Evolutionary conservation across 2,888 invertebrate species (phyloP).

Genomic region (Brenthis ino): DNA sequence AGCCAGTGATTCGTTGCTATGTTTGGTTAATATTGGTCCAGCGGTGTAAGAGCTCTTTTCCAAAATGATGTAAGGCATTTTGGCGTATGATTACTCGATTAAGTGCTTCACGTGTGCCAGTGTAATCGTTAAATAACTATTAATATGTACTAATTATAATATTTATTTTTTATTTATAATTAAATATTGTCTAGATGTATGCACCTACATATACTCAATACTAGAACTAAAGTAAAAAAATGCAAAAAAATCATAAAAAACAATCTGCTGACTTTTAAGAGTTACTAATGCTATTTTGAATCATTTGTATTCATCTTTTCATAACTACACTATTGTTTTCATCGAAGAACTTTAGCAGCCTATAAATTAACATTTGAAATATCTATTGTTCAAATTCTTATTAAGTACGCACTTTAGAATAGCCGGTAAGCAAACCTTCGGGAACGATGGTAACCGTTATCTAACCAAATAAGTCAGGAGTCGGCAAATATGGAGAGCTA

Average conservation of each 20-base stretch:
- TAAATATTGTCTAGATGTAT: too few species aligned
- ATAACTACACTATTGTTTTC: slow-evolving; percentile 35
- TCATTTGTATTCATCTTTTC: slow-evolving; percentile 26
- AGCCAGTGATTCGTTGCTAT: too few species aligned
- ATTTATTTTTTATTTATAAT: too few species aligned
- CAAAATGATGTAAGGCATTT: too few species aligned
- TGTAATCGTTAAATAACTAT: too few species aligned
- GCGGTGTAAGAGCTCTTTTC: too few species aligned
- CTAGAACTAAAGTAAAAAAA: too few species aligned
- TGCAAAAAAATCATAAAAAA: background rate
- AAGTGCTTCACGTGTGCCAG: too few species aligned
- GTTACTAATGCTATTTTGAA: slow-evolving; percentile 1
- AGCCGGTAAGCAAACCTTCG: background rate
- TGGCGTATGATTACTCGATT: too few species aligned
- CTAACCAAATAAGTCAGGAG: slow-evolving; percentile 5
- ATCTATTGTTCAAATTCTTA: slow-evolving; percentile 25
- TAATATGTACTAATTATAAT: too few species aligned
- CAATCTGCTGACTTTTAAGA: slow-evolving; percentile 3
- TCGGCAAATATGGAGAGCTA: background rate
- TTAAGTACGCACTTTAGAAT: slow-evolving; percentile 5
- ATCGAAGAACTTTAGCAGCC: slow-evolving; percentile 25
- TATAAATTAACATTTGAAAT: slow-evolving; percentile 29
- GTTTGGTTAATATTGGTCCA: too few species aligned
- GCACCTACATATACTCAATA: too few species aligned
- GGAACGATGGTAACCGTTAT: slow-evolving; percentile 4